Evolutionary conservation across 2,888 invertebrate genomes (phyloP).

Genomic region (Ametastegia equiseti): DNA sequence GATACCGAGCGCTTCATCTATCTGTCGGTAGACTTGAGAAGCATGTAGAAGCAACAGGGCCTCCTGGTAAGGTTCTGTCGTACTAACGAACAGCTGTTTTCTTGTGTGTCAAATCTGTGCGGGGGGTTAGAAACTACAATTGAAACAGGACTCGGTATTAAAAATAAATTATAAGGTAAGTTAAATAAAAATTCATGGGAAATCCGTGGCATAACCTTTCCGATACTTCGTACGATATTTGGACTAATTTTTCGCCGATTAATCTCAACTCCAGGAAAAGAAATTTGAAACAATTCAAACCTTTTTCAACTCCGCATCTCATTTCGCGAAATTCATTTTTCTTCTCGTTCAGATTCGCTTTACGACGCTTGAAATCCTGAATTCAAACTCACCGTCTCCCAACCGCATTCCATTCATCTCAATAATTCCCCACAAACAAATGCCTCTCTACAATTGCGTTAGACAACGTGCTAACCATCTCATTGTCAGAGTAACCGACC

Average conservation of each 20-base stretch:
- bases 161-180: constrained; percentile 58
- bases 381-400: background rate
- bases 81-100: constrained; percentile 66
- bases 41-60: background rate
- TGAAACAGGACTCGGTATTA: constrained; percentile 25
- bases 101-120: constrained; percentile 67
- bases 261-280: background rate
- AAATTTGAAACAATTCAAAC: constrained; percentile 30
- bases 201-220: background rate
- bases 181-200: constrained; percentile 48
- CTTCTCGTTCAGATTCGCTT: background rate
- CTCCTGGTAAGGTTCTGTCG: background rate
- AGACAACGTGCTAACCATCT: constrained; percentile 19
- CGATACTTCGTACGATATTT: background rate
- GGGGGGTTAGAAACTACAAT: constrained; percentile 65
- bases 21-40: background rate
- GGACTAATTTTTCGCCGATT: constrained; percentile 19
- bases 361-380: background rate
- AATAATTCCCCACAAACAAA: background rate
- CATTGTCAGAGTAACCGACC: constrained; percentile 21
- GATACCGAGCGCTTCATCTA: background rate
- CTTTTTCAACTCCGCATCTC: background rate
- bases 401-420: background rate
- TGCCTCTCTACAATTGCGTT: background rate
- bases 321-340: background rate